Conservation (phyloP, 2,888 invertebrate species). For the Pterostichus madidus region DNA sequence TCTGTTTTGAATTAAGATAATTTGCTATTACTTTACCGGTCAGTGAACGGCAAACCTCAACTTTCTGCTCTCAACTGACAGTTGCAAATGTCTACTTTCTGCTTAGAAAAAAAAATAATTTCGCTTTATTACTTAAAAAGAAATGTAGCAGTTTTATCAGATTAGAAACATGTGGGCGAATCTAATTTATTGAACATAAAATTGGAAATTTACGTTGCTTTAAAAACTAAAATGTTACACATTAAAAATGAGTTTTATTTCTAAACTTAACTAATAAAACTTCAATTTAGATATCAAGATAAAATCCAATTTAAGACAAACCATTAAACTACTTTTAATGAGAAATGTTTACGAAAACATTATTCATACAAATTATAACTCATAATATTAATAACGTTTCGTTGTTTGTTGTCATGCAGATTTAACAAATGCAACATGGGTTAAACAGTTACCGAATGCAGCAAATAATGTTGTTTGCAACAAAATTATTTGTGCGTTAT, state of each 20-base stretch:
- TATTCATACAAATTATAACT: neutral
- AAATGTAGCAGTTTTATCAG: constrained; percentile 3
- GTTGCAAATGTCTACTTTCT: too few relatives aligned
- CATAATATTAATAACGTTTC: neutral
- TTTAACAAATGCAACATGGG: too few relatives aligned
- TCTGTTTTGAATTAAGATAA: too few relatives aligned
- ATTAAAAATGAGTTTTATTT: constrained; percentile 26
- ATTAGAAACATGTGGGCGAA: neutral
- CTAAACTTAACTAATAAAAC: constrained; percentile 31
- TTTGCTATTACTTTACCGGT: too few relatives aligned
- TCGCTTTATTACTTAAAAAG: constrained; percentile 10
- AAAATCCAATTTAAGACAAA: constrained; percentile 10
- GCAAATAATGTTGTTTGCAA: neutral
- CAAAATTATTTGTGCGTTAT: neutral
- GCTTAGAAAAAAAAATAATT: neutral
- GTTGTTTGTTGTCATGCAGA: too few relatives aligned
- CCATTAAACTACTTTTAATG: constrained; percentile 27
- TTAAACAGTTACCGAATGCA: neutral
- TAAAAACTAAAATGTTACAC: constrained; percentile 42
- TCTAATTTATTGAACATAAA: constrained; percentile 30
- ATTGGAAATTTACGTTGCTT: constrained; percentile 32
- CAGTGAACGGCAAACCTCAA: too few relatives aligned
- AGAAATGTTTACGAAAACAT: neutral
- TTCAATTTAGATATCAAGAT: constrained; percentile 41
- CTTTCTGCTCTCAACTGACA: too few relatives aligned